Conservation (phyloP, 2,888 invertebrate genomes). For the Heliconius sara region DNA sequence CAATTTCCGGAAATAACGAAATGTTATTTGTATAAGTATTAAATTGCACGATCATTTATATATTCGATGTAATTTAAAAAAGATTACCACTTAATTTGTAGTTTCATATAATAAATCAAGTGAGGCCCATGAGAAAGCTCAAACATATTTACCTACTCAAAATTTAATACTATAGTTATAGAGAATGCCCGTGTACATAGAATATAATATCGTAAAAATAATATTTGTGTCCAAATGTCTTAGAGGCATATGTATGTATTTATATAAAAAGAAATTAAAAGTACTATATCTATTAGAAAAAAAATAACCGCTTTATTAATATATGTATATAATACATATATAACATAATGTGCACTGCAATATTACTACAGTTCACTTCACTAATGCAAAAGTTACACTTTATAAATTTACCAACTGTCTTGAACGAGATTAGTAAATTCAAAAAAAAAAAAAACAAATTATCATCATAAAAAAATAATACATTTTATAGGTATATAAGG, state of each 20-base stretch:
- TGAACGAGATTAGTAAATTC: not conserved
- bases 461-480: constrained; percentile 26
- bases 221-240: constrained; percentile 29
- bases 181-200: constrained; percentile 25
- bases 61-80: constrained; percentile 3
- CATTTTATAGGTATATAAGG: constrained; percentile 41
- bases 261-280: constrained; percentile 11
- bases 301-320: not conserved
- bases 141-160: constrained; percentile 7
- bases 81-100: not conserved
- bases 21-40: constrained; percentile 3
- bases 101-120: constrained; percentile 2
- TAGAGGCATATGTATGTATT: constrained; percentile 27
- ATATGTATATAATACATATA: constrained; percentile 20
- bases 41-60: constrained; percentile 9
- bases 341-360: not conserved
- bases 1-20: constrained; percentile 9
- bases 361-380: constrained; percentile 10
- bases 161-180: constrained; percentile 10
- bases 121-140: constrained; percentile 2
- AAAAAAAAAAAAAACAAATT: constrained; percentile 29
- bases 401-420: constrained; percentile 6
- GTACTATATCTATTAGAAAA: constrained; percentile 10
- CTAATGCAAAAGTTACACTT: not conserved
- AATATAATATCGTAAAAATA: constrained; percentile 24